phyloP scores from a whole-genome alignment of 1,140 invertebrate species.

The Brachionus rubens region DNA sequence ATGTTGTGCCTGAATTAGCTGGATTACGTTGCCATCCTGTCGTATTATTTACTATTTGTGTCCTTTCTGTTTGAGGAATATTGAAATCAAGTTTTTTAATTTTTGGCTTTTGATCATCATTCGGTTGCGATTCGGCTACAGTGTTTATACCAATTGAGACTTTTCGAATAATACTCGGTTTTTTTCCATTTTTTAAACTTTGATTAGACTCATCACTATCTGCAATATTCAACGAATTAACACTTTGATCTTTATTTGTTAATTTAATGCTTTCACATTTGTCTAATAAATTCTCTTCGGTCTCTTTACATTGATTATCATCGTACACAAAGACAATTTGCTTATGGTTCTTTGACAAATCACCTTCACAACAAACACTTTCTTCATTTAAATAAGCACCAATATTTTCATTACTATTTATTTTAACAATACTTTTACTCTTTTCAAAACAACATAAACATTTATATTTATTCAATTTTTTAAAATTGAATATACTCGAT shows the following conservation, averaged over 20 bases:
- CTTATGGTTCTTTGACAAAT: no score
- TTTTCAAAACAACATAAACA: background rate
- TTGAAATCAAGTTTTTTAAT: background rate
- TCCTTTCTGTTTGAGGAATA: background rate
- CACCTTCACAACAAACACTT: background rate
- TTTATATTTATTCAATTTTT: background rate
- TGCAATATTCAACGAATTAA: no score
- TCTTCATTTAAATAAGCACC: constrained; percentile 14
- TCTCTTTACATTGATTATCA: no score
- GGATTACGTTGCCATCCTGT: constrained; percentile 7
- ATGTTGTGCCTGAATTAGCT: background rate
- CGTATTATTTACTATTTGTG: background rate
- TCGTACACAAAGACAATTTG: no score
- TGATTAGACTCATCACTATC: background rate
- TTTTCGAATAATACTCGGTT: background rate
- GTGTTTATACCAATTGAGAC: constrained; percentile 27
- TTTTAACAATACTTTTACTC: background rate
- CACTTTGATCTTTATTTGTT: no score
- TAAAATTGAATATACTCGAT: background rate
- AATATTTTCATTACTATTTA: background rate
- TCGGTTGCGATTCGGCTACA: background rate
- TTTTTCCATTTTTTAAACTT: background rate
- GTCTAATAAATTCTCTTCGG: background rate
- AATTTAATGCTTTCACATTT: no score
- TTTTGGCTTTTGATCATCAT: background rate